phyloP scores from a whole-genome alignment of 2,888 invertebrate genomes.

The Trachelus iudaicus region DNA sequence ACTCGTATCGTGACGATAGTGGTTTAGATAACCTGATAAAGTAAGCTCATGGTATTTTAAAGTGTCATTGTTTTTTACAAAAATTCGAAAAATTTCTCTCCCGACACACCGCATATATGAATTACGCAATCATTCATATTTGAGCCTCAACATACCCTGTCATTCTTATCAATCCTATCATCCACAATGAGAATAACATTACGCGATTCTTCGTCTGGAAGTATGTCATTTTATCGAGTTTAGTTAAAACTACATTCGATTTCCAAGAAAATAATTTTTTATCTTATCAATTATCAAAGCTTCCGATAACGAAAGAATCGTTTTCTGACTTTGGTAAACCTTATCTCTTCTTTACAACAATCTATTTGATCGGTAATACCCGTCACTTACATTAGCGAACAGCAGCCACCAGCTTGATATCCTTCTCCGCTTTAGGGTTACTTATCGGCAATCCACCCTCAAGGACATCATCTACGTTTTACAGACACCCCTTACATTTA shows the following conservation, averaged over 20 bases:
- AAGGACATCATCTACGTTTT: neutral
- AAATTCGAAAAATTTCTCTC: too few relatives aligned
- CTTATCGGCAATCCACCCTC: neutral
- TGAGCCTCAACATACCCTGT: too few relatives aligned
- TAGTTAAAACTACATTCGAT: neutral
- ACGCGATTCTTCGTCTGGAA: neutral
- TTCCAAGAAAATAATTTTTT: neutral
- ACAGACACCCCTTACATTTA: neutral
- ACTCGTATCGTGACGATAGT: neutral
- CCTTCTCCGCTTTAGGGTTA: neutral
- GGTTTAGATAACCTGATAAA: neutral
- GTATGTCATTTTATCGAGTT: neutral
- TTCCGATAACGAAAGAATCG: neutral
- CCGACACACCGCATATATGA: too few relatives aligned
- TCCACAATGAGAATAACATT: too few relatives aligned
- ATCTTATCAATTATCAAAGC: neutral
- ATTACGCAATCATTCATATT: too few relatives aligned
- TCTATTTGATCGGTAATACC: neutral
- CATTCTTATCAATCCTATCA: too few relatives aligned
- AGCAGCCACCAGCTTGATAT: neutral
- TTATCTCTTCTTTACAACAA: neutral
- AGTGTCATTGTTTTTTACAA: too few relatives aligned
- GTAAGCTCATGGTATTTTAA: too few relatives aligned
- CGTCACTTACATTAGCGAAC: neutral
- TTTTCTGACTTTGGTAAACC: neutral